phyloP scores from a whole-genome alignment of 2,888 invertebrate species.

The Slavum lentiscoides region DNA sequence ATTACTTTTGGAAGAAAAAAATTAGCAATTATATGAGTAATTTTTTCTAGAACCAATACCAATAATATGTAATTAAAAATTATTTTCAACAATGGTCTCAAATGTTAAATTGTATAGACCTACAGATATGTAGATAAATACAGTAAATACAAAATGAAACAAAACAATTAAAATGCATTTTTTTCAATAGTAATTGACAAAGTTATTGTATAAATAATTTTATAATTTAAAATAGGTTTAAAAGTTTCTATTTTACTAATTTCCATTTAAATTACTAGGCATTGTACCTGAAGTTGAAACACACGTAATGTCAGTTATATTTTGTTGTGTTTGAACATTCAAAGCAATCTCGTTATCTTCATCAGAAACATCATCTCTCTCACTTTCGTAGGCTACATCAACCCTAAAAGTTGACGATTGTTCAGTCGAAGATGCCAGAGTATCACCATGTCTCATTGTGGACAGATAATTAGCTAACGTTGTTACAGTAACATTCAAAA shows the following conservation, averaged over 20 bases:
- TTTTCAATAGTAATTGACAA: not conserved
- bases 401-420: conserved; percentile 20
- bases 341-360: conserved; percentile 59
- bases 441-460: conserved; percentile 61
- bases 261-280: conserved; percentile 60
- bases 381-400: conserved; percentile 54
- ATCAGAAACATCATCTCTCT: conserved; percentile 59
- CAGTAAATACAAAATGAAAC: not conserved
- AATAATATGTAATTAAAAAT: not conserved
- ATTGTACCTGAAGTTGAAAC: conserved; percentile 60
- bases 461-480: conserved; percentile 73
- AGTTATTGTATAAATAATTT: conserved; percentile 4
- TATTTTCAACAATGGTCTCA: not conserved
- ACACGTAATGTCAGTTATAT: conserved; percentile 66
- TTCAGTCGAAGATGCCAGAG: not conserved
- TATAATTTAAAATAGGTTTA: conserved; percentile 18
- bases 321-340: conserved; percentile 56
- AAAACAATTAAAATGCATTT: not conserved
- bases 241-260: conserved; percentile 26
- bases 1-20: conserved; percentile 33
- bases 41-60: conserved; percentile 12
- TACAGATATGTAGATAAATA: conserved; percentile 9
- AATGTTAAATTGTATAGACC: conserved; percentile 9
- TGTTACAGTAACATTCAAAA: conserved; percentile 75
- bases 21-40: conserved; percentile 42